Conservation (phyloP, 2,888 invertebrate genomes). For the Drosophila imparisetae region DNA sequence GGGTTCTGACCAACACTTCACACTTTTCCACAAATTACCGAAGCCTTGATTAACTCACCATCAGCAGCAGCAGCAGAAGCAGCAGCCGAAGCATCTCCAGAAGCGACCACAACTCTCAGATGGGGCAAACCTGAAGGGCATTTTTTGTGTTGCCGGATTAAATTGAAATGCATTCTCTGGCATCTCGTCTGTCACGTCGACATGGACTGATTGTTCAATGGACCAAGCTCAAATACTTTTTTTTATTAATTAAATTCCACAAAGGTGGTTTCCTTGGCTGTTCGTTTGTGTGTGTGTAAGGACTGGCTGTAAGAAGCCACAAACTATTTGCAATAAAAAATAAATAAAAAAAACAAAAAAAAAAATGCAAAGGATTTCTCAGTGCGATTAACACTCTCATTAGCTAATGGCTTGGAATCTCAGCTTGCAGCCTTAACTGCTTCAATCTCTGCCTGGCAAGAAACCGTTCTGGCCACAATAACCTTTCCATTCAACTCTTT, state of each 20-base stretch:
- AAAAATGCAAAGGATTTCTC: slow-evolving; percentile 44
- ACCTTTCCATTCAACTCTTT: slow-evolving; percentile 47
- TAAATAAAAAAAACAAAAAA: slow-evolving; percentile 27
- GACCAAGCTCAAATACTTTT: slow-evolving; percentile 39
- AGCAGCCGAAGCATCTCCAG: slow-evolving; percentile 7
- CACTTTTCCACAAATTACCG: slow-evolving; percentile 72
- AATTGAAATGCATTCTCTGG: slow-evolving; percentile 74
- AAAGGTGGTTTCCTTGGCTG: slow-evolving; percentile 47
- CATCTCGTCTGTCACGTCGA: slow-evolving; percentile 9
- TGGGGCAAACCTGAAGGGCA: slow-evolving; percentile 23
- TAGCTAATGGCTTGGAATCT: slow-evolving; percentile 69
- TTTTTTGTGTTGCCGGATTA: slow-evolving; percentile 21
- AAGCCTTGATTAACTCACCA: slow-evolving; percentile 74
- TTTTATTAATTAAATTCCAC: slow-evolving; percentile 74
- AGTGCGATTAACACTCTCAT: slow-evolving; percentile 50
- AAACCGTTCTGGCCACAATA: slow-evolving; percentile 43
- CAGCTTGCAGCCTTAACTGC: slow-evolving; percentile 33
- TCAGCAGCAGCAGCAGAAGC: slow-evolving; percentile 13
- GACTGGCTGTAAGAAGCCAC: slow-evolving; percentile 9
- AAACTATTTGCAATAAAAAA: slow-evolving; percentile 39
- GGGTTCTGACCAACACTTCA: slow-evolving; percentile 73
- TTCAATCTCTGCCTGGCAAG: slow-evolving; percentile 8
- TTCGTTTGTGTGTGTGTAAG: background rate
- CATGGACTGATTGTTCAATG: slow-evolving; percentile 66
- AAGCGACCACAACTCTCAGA: background rate